Evolutionary conservation across 2,888 invertebrate species (phyloP).

Genomic region (Glaucopsyche alexis): DNA sequence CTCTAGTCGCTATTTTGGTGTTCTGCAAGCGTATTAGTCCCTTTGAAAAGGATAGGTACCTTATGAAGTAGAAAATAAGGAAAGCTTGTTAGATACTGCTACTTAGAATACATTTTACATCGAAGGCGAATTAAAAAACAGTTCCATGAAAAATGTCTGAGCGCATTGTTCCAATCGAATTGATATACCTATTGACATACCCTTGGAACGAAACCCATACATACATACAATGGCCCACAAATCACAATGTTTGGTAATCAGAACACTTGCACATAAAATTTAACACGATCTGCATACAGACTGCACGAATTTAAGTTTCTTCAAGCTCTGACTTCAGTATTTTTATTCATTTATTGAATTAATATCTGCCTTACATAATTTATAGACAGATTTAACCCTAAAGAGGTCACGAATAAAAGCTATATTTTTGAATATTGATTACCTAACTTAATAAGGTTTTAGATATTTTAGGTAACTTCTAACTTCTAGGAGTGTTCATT

Average conservation of each 20-base stretch:
- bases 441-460: no score
- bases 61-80: no score
- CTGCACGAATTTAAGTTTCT: background rate
- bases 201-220: background rate
- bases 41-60: no score
- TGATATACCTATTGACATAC: background rate
- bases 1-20: no score
- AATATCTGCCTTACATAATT: no score
- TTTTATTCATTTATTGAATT: background rate
- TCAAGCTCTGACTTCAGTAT: background rate
- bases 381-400: no score
- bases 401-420: no score
- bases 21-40: no score
- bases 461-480: no score
- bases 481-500: background rate
- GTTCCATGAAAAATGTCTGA: background rate
- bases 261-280: constrained; percentile 3
- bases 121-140: background rate
- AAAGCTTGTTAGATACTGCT: background rate
- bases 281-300: background rate
- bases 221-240: background rate
- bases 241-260: constrained; percentile 1
- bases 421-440: no score
- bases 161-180: background rate
- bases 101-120: background rate